These are phyloP conservation scores for Caenorhabditis panamensis DNA, from an alignment of 2,888 invertebrate species.

Conservation along the genomic window DNA sequence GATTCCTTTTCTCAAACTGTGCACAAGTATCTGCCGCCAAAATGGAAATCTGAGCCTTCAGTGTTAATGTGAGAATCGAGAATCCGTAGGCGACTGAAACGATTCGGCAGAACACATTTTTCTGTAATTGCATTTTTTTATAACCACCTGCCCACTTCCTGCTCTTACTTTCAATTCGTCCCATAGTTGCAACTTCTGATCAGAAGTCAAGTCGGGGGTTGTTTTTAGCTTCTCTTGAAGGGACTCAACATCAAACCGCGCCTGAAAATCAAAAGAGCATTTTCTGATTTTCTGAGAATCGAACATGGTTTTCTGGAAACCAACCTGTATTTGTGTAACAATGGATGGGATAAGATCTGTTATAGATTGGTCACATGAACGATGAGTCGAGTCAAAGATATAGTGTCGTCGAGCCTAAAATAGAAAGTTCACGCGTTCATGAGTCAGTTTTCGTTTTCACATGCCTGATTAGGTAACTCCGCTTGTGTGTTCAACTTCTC, in stretches of 20 bases:
- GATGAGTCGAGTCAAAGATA: constrained; percentile 75
- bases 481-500: constrained; percentile 10
- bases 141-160: background rate
- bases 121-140: constrained; percentile 31
- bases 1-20: constrained; percentile 60
- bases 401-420: constrained; percentile 72
- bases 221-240: constrained; percentile 60
- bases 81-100: constrained; percentile 68
- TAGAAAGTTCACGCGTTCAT: background rate
- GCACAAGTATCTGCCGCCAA: constrained; percentile 72
- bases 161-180: constrained; percentile 67
- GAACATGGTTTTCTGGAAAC: no score
- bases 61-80: constrained; percentile 69
- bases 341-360: constrained; percentile 67
- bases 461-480: constrained; percentile 51
- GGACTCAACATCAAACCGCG: constrained; percentile 66
- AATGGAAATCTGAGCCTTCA: constrained; percentile 75
- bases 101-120: constrained; percentile 62
- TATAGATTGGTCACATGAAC: constrained; percentile 73
- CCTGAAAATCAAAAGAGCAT: constrained; percentile 32
- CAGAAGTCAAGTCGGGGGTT: constrained; percentile 44
- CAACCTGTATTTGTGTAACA: constrained; percentile 62
- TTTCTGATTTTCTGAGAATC: no score
- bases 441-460: background rate
- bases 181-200: constrained; percentile 69